Conservation (phyloP, 2,888 invertebrate species). For the Matsumyia berberina region DNA sequence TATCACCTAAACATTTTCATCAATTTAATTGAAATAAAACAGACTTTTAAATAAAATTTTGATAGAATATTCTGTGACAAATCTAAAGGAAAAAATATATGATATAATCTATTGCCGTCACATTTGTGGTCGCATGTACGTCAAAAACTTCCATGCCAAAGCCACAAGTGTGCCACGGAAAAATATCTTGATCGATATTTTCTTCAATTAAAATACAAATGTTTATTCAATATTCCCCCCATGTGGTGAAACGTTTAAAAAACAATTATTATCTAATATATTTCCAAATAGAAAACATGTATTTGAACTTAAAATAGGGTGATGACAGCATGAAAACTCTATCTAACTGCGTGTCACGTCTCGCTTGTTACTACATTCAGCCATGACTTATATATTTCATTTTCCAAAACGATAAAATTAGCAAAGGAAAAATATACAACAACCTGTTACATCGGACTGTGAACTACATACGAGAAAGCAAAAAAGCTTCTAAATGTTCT, state of each 20-base stretch:
- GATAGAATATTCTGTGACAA: neutral
- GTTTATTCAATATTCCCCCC: constrained; percentile 9
- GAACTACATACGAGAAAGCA: too few species aligned
- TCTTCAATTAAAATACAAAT: constrained; percentile 12
- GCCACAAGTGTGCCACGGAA: constrained; percentile 9
- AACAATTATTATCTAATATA: constrained; percentile 50
- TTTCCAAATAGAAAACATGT: constrained; percentile 27
- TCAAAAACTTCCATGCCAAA: neutral
- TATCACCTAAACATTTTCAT: too few species aligned
- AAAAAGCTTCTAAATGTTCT: constrained; percentile 38
- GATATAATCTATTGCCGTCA: neutral
- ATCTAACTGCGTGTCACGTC: constrained; percentile 36
- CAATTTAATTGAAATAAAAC: neutral
- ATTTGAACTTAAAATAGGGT: constrained; percentile 61
- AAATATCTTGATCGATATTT: constrained; percentile 12
- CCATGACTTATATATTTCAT: constrained; percentile 28
- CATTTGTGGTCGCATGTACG: neutral
- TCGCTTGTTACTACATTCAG: constrained; percentile 23
- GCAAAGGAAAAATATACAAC: too few species aligned
- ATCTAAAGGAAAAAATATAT: neutral
- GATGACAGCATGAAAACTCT: constrained; percentile 60
- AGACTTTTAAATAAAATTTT: neutral
- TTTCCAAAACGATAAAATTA: neutral
- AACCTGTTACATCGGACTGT: constrained; percentile 60
- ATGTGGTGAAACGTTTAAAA: constrained; percentile 28